phyloP scores from a whole-genome alignment of 2,888 invertebrate species.

The Nephrotoma flavescens region DNA sequence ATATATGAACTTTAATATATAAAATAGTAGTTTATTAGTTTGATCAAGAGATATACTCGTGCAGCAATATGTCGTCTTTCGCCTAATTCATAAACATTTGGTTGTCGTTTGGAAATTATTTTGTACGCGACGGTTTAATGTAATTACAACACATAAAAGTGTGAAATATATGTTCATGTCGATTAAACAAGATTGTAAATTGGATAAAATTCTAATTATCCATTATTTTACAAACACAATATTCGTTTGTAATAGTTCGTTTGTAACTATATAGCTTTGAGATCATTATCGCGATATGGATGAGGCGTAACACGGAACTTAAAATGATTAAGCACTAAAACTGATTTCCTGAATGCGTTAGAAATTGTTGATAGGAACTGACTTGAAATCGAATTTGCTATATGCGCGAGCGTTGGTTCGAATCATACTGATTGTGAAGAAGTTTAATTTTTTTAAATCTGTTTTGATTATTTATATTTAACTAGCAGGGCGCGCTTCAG shows the following conservation, averaged over 20 bases:
- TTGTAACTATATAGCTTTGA: too few species aligned
- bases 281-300: background rate
- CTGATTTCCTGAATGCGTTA: too few species aligned
- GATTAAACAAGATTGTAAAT: background rate
- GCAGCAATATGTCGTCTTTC: background rate
- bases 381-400: constrained; percentile 4
- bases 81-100: background rate
- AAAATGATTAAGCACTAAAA: background rate
- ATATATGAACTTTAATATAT: background rate
- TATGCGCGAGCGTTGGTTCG: constrained; percentile 1
- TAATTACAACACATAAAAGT: background rate
- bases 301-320: background rate
- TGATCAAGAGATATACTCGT: background rate
- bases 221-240: background rate
- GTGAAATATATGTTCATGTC: background rate
- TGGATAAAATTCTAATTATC: background rate
- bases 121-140: background rate
- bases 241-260: background rate
- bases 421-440: background rate
- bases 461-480: too few species aligned
- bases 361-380: background rate
- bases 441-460: too few species aligned
- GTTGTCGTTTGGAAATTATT: background rate
- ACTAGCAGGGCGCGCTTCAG: too few species aligned
- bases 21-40: background rate